A percentile compares a stretch with the other conserved stretches of the same genome.
These are phyloP conservation scores for Masticophis lateralis DNA, from an alignment of 2,797 vertebrate species.

Conservation along the genomic window DNA sequence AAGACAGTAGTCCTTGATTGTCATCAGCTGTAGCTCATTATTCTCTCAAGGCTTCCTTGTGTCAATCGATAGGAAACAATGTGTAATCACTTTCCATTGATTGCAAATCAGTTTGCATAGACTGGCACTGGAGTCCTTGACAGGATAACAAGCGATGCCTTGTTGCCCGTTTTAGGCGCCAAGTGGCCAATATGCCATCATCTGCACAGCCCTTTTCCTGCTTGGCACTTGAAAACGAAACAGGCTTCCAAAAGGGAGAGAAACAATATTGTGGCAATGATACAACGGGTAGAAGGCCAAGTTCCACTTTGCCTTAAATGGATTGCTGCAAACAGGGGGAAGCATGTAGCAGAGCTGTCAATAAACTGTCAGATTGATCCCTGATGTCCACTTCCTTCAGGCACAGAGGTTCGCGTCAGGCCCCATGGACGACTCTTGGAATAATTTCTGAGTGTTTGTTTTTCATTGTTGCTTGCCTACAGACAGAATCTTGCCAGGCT, in stretches of 20 bases:
- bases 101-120: slow-evolving; percentile 74
- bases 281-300: background rate
- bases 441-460: background rate
- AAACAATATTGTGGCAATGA: background rate
- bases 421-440: background rate
- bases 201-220: slow-evolving; percentile 8
- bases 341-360: slow-evolving; percentile 9
- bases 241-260: background rate
- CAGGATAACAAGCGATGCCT: slow-evolving; percentile 50
- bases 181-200: slow-evolving; percentile 37
- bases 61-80: slow-evolving; percentile 79
- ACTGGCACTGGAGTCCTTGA: slow-evolving; percentile 66
- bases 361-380: background rate
- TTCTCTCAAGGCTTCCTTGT: slow-evolving; percentile 73
- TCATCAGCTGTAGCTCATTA: slow-evolving; percentile 82
- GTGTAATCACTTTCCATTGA: slow-evolving; percentile 80
- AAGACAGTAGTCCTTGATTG: slow-evolving; percentile 77
- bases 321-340: slow-evolving; percentile 2
- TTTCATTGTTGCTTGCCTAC: background rate
- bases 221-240: background rate
- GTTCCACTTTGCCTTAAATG: slow-evolving; percentile 6
- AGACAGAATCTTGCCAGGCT: background rate
- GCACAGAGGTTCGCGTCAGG: background rate
- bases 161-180: slow-evolving; percentile 51
- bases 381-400: background rate